Percentiles rank a stretch among this genome's conserved stretches.
phyloP scores from a whole-genome alignment of 2,797 vertebrate genomes.

The Notolabrus celidotus region DNA sequence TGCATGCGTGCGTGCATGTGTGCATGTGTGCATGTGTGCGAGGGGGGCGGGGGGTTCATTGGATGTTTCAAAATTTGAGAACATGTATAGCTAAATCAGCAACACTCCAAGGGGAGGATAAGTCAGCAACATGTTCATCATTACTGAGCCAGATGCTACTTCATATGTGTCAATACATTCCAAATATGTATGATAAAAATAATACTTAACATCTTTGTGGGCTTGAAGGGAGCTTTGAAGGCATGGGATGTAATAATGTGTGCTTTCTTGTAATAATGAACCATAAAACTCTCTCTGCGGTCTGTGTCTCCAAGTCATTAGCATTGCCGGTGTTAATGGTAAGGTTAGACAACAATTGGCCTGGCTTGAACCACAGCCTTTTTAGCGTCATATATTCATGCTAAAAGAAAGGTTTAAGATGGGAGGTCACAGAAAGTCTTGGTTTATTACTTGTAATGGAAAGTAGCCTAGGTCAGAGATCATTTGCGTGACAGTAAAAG shows the following conservation, averaged over 20 bases:
- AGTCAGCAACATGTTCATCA: no score
- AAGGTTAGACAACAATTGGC: background rate
- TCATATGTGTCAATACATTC: no score
- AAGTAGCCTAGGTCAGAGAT: background rate
- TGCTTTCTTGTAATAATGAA: constrained; percentile 26
- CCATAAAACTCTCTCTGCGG: background rate
- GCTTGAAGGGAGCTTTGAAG: constrained; percentile 15
- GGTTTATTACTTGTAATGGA: background rate
- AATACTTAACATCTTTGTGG: no score
- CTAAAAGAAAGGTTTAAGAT: background rate
- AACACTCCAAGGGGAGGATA: no score
- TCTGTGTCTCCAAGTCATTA: constrained; percentile 5
- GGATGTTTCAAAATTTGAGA: no score
- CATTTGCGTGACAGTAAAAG: no score
- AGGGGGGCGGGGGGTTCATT: background rate
- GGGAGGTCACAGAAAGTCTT: constrained; percentile 5
- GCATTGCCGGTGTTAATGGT: constrained; percentile 1
- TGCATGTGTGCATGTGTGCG: no score
- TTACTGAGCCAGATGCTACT: no score
- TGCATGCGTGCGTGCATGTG: background rate
- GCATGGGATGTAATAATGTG: constrained; percentile 17
- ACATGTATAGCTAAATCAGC: no score
- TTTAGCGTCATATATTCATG: constrained; percentile 2
- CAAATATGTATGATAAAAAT: no score
- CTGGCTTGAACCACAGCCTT: background rate